These are phyloP conservation scores for Nipponacmea schrenckii DNA, from an alignment of 2,888 invertebrate species.

Conservation along the genomic window DNA sequence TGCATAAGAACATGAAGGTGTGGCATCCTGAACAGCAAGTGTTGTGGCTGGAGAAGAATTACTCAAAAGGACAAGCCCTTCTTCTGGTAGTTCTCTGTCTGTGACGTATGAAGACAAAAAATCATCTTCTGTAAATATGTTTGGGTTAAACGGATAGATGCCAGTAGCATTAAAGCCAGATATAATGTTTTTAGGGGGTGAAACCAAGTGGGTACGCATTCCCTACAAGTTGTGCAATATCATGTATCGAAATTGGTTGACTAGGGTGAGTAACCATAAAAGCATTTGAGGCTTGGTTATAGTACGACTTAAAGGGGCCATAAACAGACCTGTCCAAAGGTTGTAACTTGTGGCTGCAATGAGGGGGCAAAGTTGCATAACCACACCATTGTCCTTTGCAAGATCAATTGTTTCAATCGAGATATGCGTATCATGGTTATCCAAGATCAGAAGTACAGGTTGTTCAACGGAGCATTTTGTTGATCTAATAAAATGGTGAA, in stretches of 20 bases:
- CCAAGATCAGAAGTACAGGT: conserved; percentile 50
- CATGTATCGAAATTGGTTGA: not conserved
- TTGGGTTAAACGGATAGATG: not conserved
- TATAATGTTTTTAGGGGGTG: no score
- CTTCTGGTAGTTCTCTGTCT: not conserved
- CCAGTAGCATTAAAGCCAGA: no score
- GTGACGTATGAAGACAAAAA: not conserved
- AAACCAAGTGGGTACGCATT: not conserved
- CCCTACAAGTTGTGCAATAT: not conserved
- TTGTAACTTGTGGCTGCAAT: conserved; percentile 68
- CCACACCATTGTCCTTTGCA: conserved; percentile 62
- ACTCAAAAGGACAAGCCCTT: not conserved
- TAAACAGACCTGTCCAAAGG: conserved; percentile 61
- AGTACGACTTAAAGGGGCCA: not conserved
- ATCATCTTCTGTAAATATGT: not conserved
- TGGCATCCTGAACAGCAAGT: not conserved
- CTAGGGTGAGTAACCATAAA: not conserved
- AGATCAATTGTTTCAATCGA: conserved; percentile 45
- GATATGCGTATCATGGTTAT: conserved; percentile 57
- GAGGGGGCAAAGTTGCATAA: conserved; percentile 64
- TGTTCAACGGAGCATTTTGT: conserved; percentile 39
- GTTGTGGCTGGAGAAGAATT: not conserved
- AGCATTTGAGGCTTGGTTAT: not conserved
- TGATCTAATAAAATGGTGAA: conserved; percentile 54
- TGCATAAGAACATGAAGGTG: no score